Evolutionary conservation across 2,888 invertebrate genomes (phyloP).

Genomic region (Abrostola triplasia): DNA sequence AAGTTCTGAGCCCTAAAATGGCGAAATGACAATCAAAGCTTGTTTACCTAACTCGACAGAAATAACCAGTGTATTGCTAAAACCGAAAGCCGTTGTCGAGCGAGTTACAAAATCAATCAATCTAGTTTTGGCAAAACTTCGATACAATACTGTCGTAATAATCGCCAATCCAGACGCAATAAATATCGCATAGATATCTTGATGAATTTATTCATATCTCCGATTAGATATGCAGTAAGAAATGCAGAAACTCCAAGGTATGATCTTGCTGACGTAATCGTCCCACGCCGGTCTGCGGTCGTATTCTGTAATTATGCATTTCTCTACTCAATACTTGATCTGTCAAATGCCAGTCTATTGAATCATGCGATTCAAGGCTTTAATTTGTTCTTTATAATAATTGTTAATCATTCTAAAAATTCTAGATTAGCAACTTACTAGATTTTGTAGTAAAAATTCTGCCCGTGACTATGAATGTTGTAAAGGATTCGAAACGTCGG

Average conservation of each 20-base stretch:
- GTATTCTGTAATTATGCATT: conserved; percentile 60
- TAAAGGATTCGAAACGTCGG: too few species aligned
- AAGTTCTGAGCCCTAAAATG: conserved; percentile 2
- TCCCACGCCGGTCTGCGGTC: conserved; percentile 65
- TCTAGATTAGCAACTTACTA: too few species aligned
- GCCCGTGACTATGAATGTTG: too few species aligned
- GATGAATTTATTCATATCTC: conserved; percentile 78
- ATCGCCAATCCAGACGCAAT: conserved; percentile 62
- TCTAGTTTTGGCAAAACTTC: conserved; percentile 37
- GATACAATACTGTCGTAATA: conserved; percentile 61
- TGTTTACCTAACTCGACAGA: conserved; percentile 34
- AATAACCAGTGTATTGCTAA: conserved; percentile 31
- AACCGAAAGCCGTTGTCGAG: conserved; percentile 31
- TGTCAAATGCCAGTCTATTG: background rate
- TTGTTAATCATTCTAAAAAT: too few species aligned
- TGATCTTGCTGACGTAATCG: conserved; percentile 68
- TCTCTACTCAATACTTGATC: background rate
- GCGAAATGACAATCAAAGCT: conserved; percentile 22
- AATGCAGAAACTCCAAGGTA: conserved; percentile 69
- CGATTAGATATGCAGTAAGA: conserved; percentile 72
- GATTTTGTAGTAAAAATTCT: too few species aligned
- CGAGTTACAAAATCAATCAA: conserved; percentile 57
- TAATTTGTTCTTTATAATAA: too few species aligned
- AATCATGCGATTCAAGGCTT: too few species aligned
- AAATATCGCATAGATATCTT: conserved; percentile 69